Base-by-base conservation (phyloP, 64 coral and sea anemone species). In the Actinia equina region DNA sequence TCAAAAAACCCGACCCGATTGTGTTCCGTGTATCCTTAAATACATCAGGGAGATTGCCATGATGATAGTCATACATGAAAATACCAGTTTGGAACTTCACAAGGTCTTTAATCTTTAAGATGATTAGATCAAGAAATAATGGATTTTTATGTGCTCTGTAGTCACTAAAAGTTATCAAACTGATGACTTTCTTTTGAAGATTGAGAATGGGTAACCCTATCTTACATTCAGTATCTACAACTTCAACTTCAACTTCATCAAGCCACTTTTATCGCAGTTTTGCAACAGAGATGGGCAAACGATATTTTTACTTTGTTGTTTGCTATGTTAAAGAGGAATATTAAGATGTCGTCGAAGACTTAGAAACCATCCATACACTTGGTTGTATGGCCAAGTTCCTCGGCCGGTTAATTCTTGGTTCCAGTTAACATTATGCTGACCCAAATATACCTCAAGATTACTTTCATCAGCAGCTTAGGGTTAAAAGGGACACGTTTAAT, bases 11-110 rank as follows among this genome's bases (percentile, higher is more conserved):
- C 30, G 30, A 37, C 30, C 30, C 30, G 30, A 37, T 37, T 37
- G 30, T 37, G 30, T 37, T 37, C 30, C 30, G 30, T 37, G 30
- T 37, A 37, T 37, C 30, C 30, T 89, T 56, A 83, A 89, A 83
- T 83, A 53, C 41, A 12, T 71, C 77, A 64, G 78, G 78, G 12
- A 83, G 57, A 59, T 41, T 41, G 7, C 57, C 70, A 52, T 86
- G 44, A 2, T 86, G 64, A 23, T 74, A 74, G 44, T 86, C 70
- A 86, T 76, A 18, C 63, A 86, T 76, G 77, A 89, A 89, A 69
- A 83, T 71, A 70, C 78, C 88, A 71, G 54, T 89, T 59, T 89
- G 88, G 69, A 89, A 83, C 80, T 26, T 89, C 70, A 89, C 79
- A 22, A 89, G 46, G 83, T 89, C 88, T 83, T 71, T 59, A 30